Evolutionary conservation across 2,797 vertebrate species (phyloP).

Genomic region (Anas bahamensis): DNA sequence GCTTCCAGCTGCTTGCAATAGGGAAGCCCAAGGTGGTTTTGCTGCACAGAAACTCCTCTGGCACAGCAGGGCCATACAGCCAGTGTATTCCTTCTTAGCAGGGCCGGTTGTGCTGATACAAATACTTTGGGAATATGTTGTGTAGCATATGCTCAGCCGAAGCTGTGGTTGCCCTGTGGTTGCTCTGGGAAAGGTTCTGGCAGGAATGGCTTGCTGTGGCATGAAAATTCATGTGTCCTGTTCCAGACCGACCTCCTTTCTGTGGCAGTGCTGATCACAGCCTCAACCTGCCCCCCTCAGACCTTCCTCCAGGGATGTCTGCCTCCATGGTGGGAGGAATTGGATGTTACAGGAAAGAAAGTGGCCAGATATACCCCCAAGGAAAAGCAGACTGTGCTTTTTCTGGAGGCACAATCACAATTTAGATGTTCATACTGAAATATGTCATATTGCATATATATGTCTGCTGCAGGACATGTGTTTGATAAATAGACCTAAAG

Average conservation of each 20-base stretch:
- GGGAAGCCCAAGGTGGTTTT: background rate
- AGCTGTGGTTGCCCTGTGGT: fast-evolving
- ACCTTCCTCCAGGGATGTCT: background rate
- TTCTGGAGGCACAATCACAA: background rate
- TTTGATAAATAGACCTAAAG: background rate
- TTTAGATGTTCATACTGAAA: background rate
- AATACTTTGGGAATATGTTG: background rate
- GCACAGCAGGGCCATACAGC: too few relatives aligned
- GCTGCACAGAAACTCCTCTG: background rate
- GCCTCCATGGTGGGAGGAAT: background rate
- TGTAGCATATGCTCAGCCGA: background rate
- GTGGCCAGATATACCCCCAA: too few relatives aligned
- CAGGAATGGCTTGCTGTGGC: background rate
- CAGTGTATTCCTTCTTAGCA: fast-evolving
- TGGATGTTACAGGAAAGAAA: background rate
- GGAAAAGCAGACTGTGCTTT: background rate
- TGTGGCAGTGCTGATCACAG: background rate
- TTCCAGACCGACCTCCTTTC: background rate
- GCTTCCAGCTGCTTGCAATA: background rate
- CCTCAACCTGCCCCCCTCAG: background rate
- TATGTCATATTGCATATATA: background rate
- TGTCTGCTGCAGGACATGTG: background rate
- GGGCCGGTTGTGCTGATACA: background rate
- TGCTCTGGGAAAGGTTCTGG: background rate
- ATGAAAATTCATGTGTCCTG: background rate